These are phyloP conservation scores for Pogonognathellus flavescens DNA, from an alignment of 1,140 invertebrate species.

Conservation along the genomic window DNA sequence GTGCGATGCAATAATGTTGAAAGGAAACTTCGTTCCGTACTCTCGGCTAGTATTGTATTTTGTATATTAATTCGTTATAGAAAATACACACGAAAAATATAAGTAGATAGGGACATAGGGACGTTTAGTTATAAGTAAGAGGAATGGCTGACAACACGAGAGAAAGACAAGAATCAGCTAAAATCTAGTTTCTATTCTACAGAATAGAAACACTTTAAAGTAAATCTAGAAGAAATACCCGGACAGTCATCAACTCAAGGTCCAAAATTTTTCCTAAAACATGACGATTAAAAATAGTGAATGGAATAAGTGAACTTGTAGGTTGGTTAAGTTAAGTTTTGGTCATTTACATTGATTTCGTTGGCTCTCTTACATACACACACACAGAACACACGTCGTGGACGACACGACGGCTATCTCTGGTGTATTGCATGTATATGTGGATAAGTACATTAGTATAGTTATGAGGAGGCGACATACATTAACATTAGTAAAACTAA, in stretches of 20 bases:
- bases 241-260: constrained; percentile 28
- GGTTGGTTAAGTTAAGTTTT: neutral
- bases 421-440: constrained; percentile 34
- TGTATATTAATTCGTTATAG: neutral
- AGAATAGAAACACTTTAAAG: constrained; percentile 35
- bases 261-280: constrained; percentile 30
- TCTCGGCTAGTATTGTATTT: constrained; percentile 16
- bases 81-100: neutral
- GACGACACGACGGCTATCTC: constrained; percentile 38
- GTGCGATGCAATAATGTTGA: neutral
- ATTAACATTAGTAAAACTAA: constrained; percentile 40
- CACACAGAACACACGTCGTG: neutral
- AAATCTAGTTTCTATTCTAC: constrained; percentile 39
- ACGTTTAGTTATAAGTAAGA: constrained; percentile 49
- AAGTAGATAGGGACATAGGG: constrained; percentile 22
- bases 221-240: constrained; percentile 14
- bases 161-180: constrained; percentile 38
- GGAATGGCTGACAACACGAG: constrained; percentile 54
- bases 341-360: constrained; percentile 39
- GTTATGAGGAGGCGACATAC: constrained; percentile 32
- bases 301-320: constrained; percentile 8
- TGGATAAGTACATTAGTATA: constrained; percentile 4
- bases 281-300: constrained; percentile 12
- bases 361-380: neutral
- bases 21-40: constrained; percentile 30